A percentile compares a stretch with the other conserved stretches of the same genome.
phyloP scores from a whole-genome alignment of 1,140 invertebrate species.

The Drosophila paulistorum region DNA sequence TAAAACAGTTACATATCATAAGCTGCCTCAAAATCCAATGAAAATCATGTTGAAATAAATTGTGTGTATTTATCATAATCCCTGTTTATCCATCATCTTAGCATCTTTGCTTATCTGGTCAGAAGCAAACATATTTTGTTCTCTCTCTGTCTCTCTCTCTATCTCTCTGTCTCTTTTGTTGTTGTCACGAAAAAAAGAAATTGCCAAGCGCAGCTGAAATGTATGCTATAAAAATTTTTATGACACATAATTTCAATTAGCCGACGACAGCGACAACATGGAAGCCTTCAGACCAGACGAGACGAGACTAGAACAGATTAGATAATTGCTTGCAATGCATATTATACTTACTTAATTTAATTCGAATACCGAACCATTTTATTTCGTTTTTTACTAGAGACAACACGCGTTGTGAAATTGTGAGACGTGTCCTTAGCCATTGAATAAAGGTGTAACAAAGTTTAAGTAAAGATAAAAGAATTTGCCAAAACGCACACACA shows the following conservation, averaged over 20 bases:
- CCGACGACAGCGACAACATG: constrained; percentile 4
- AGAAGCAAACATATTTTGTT: neutral
- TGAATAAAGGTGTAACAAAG: too few species aligned
- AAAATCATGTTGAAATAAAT: constrained; percentile 3
- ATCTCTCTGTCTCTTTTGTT: neutral
- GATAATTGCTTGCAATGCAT: neutral
- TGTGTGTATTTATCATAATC: neutral
- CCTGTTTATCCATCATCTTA: constrained; percentile 4
- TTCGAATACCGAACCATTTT: too few species aligned
- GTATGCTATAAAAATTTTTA: constrained; percentile 70
- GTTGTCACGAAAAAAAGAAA: constrained; percentile 2
- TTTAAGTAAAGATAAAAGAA: too few species aligned
- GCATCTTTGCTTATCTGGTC: neutral
- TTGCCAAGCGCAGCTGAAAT: constrained; percentile 49
- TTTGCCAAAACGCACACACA: too few species aligned
- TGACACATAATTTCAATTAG: constrained; percentile 34
- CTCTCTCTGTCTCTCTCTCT: too few species aligned
- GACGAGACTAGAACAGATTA: neutral
- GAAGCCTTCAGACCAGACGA: neutral
- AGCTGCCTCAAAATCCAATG: neutral
- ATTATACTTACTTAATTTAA: neutral
- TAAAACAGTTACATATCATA: neutral
- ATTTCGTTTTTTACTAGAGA: too few species aligned
- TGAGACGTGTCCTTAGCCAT: too few species aligned
- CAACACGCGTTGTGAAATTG: too few species aligned